A percentile compares a stretch with the other conserved stretches of the same genome.
Conservation (phyloP, 2,113 vertebrate species). For the Tursiops truncatus region DNA sequence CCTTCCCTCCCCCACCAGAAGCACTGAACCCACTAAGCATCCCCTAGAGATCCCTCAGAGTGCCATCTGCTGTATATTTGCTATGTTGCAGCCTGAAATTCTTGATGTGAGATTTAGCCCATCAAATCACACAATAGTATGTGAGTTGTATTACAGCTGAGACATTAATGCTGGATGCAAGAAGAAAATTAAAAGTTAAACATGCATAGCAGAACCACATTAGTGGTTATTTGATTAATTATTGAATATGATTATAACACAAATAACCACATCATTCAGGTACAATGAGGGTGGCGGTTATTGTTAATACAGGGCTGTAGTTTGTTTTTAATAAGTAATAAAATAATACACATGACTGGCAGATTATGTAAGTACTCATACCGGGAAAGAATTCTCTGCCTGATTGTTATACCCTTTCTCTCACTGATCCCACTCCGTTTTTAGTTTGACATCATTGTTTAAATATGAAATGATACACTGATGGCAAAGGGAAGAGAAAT, state of each 20-base stretch:
- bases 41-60: neutral
- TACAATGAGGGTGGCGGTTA: neutral
- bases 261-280: neutral
- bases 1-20: neutral
- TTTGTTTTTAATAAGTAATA: neutral
- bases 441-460: neutral
- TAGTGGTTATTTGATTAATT: conserved; percentile 24
- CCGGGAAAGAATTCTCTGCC: neutral
- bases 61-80: neutral
- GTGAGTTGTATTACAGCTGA: neutral
- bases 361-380: neutral
- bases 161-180: neutral
- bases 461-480: neutral
- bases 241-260: neutral
- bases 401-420: neutral
- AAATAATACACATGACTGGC: neutral
- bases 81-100: neutral
- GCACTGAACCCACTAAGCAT: neutral
- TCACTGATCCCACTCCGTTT: neutral
- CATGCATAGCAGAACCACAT: neutral
- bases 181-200: conserved; percentile 52
- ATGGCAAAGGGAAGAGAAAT: neutral
- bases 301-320: neutral
- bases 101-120: neutral
- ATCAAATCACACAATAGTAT: neutral